Evolutionary conservation across 2,113 vertebrate species (phyloP).

Genomic region (Corythaixoides concolor): DNA sequence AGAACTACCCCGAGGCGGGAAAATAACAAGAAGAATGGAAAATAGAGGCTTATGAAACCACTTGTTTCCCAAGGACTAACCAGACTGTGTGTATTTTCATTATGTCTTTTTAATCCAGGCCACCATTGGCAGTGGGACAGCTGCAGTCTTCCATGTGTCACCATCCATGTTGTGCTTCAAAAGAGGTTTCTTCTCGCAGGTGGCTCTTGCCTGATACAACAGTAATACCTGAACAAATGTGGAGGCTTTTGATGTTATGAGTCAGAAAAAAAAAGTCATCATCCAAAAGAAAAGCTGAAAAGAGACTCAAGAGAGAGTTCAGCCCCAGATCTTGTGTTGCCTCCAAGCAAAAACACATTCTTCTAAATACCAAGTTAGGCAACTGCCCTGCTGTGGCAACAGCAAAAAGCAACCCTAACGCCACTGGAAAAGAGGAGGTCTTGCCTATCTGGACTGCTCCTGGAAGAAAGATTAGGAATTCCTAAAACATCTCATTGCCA

Average conservation of each 20-base stretch:
- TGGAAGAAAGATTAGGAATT: background rate
- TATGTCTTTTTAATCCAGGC: background rate
- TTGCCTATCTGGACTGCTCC: background rate
- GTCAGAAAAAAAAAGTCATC: background rate
- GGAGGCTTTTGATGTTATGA: background rate
- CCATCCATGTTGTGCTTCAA: rapidly evolving
- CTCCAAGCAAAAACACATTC: background rate
- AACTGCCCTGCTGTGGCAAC: background rate
- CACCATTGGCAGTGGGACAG: background rate
- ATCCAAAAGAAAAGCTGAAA: background rate
- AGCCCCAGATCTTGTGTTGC: background rate
- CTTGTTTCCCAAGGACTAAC: background rate
- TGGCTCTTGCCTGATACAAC: background rate
- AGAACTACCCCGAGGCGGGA: background rate
- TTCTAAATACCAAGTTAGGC: background rate
- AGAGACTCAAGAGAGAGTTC: background rate
- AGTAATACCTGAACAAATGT: background rate
- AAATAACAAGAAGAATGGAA: background rate
- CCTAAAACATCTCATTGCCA: background rate
- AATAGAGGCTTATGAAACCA: background rate
- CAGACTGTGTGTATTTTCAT: background rate
- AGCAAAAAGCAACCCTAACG: background rate
- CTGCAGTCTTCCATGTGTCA: background rate
- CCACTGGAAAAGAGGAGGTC: background rate
- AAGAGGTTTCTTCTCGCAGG: background rate